phyloP scores from a whole-genome alignment of 2,113 vertebrate genomes.

The Paracanthobrama guichenoti region DNA sequence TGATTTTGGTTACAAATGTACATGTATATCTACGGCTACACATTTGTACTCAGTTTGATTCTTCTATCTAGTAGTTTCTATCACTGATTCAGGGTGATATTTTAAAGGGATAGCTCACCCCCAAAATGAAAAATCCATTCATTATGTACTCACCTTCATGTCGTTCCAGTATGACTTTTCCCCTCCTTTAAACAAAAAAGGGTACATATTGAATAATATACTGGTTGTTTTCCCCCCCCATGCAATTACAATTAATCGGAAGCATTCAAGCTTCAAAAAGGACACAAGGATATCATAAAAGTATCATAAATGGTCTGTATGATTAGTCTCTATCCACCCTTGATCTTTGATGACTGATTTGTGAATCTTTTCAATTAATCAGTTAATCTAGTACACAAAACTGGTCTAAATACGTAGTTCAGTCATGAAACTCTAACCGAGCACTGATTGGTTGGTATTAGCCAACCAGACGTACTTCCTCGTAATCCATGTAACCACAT shows the following conservation, averaged over 20 bases:
- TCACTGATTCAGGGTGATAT: background rate
- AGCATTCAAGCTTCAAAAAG: background rate
- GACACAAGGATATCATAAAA: background rate
- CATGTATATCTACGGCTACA: background rate
- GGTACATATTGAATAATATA: too few species aligned
- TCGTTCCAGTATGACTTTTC: background rate
- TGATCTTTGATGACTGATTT: background rate
- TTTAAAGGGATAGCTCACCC: background rate
- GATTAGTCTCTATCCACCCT: background rate
- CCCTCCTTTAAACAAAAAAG: too few species aligned
- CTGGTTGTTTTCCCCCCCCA: too few species aligned
- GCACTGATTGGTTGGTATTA: too few species aligned
- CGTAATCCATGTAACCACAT: too few species aligned
- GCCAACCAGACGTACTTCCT: too few species aligned
- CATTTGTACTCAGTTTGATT: background rate
- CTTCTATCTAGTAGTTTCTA: background rate
- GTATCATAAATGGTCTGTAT: background rate
- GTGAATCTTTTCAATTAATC: background rate
- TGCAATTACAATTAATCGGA: background rate
- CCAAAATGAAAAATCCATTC: background rate
- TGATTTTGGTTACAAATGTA: background rate
- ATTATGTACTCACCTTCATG: background rate
- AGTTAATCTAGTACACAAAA: background rate
- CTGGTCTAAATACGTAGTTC: background rate
- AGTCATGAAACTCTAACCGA: too few species aligned